Conservation (phyloP, 2,797 vertebrate genomes). For the Alfaro cultratus region DNA sequence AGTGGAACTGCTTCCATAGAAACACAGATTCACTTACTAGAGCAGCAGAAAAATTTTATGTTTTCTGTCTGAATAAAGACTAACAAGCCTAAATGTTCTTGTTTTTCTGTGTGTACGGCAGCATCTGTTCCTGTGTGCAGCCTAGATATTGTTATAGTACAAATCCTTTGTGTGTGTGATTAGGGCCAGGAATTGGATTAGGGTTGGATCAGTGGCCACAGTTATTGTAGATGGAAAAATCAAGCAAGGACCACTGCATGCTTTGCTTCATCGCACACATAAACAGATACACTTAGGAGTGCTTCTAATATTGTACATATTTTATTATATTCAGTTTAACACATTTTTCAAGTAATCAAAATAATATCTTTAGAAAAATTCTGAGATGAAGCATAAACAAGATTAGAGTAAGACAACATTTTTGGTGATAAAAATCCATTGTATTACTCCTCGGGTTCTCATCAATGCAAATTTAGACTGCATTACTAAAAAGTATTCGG, state of each 20-base stretch:
- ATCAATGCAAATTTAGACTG: background rate
- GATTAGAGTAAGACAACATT: background rate
- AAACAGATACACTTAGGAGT: background rate
- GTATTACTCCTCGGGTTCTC: background rate
- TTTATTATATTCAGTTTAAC: background rate
- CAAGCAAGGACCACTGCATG: constrained; percentile 29
- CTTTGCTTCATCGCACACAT: background rate
- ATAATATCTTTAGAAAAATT: background rate
- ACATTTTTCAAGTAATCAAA: background rate
- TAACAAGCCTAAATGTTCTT: constrained; percentile 23
- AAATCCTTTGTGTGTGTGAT: constrained; percentile 55
- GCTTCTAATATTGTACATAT: background rate
- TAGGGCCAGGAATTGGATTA: constrained; percentile 75
- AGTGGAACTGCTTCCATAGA: constrained; percentile 23
- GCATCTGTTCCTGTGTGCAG: constrained; percentile 10
- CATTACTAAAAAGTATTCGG: background rate
- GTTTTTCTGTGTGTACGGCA: constrained; percentile 1
- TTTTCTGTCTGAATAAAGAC: constrained; percentile 45
- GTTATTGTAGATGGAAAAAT: constrained; percentile 65
- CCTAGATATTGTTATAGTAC: constrained; percentile 30
- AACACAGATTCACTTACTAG: constrained; percentile 37
- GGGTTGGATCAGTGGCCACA: constrained; percentile 64
- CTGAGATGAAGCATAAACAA: background rate
- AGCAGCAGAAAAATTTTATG: constrained; percentile 47
- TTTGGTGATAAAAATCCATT: background rate